A percentile compares a stretch with the other conserved stretches of the same genome.
phyloP scores from a whole-genome alignment of 2,888 invertebrate species.

The Prenolepis imparis region DNA sequence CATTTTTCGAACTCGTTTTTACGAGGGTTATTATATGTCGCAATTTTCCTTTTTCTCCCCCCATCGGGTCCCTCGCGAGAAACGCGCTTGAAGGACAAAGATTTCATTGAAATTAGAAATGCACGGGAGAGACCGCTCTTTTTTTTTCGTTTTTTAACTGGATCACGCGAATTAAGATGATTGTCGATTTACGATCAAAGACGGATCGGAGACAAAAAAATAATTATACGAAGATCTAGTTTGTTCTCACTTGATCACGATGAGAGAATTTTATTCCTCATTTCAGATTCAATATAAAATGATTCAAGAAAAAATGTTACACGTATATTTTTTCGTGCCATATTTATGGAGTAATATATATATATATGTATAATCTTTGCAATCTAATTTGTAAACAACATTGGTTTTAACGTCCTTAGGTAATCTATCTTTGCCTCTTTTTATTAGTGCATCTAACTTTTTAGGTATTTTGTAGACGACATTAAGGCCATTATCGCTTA shows the following conservation, averaged over 20 bases:
- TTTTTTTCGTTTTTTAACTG: neutral
- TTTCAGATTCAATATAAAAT: neutral
- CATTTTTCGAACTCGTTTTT: conserved; percentile 37
- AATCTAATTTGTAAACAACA: too few species aligned
- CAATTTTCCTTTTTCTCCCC: neutral
- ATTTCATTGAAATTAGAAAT: neutral
- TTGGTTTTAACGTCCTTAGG: too few species aligned
- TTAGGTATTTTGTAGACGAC: too few species aligned
- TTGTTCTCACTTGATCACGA: neutral
- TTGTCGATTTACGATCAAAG: neutral
- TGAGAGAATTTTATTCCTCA: neutral
- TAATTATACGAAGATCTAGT: neutral
- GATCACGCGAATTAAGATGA: neutral
- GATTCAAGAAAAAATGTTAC: neutral
- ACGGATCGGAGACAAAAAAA: neutral
- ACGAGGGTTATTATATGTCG: neutral
- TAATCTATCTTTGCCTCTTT: too few species aligned
- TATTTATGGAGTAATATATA: neutral
- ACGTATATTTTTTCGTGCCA: neutral
- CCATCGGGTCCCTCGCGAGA: neutral
- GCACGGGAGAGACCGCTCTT: neutral
- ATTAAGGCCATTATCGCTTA: too few species aligned
- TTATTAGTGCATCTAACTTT: too few species aligned
- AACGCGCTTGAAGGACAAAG: neutral
- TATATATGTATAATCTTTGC: neutral